These are phyloP conservation scores for Himalopsyche japonica DNA, from an alignment of 2,888 invertebrate species.

Conservation along the genomic window DNA sequence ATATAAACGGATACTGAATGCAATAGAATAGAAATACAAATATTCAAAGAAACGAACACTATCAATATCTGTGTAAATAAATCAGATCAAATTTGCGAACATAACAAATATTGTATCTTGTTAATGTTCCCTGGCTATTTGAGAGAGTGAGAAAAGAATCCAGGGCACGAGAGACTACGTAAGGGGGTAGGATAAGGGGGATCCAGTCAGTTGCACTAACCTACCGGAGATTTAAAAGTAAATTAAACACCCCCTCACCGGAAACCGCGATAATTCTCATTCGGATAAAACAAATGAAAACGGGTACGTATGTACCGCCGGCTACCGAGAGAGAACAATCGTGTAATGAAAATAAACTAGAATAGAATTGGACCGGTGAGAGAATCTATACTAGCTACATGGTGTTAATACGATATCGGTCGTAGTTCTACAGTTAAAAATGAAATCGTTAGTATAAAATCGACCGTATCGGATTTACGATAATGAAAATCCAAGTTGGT, in stretches of 20 bases:
- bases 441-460: too few relatives aligned
- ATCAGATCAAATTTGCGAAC: too few relatives aligned
- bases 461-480: too few relatives aligned
- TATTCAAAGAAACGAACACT: too few relatives aligned
- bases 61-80: too few relatives aligned
- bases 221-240: slow-evolving; percentile 29
- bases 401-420: too few relatives aligned
- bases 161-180: not conserved
- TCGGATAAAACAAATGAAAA: not conserved
- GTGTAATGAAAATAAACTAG: not conserved
- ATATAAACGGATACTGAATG: too few relatives aligned
- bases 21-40: too few relatives aligned
- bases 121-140: not conserved
- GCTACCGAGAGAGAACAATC: not conserved
- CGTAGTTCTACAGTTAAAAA: too few relatives aligned
- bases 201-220: slow-evolving; percentile 13
- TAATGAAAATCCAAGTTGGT: too few relatives aligned
- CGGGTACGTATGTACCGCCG: not conserved
- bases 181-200: not conserved
- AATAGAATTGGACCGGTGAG: not conserved
- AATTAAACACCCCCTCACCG: slow-evolving; percentile 22
- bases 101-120: not conserved
- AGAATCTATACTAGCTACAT: too few relatives aligned
- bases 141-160: not conserved
- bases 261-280: slow-evolving; percentile 2